phyloP scores from a whole-genome alignment of 1,140 invertebrate species.

The Reticulitermes speratus region DNA sequence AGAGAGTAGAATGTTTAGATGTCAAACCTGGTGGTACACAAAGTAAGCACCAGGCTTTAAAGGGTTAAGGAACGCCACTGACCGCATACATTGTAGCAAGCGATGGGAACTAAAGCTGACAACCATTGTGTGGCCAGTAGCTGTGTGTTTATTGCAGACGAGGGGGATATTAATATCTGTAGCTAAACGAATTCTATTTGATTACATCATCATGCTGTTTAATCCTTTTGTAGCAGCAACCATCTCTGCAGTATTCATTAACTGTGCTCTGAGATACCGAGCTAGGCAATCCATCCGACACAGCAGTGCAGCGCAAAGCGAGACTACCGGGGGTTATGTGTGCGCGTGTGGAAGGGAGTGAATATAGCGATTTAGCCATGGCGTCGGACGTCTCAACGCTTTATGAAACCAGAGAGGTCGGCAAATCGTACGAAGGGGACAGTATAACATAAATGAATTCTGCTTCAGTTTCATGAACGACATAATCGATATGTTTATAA shows the following conservation, averaged over 20 bases:
- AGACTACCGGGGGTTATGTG: not conserved
- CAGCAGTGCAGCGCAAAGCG: not conserved
- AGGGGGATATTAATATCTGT: not conserved
- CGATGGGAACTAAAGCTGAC: too few species aligned
- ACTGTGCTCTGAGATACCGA: not conserved
- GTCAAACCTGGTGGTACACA: too few species aligned
- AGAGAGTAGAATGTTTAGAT: too few species aligned
- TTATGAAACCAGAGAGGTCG: not conserved
- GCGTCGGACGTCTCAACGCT: not conserved
- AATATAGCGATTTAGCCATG: not conserved
- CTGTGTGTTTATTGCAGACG: not conserved
- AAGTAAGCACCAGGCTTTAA: too few species aligned
- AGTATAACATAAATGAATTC: too few species aligned
- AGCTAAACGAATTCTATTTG: slow-evolving; percentile 7
- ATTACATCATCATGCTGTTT: slow-evolving; percentile 7
- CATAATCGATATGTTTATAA: too few species aligned
- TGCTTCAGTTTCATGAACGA: too few species aligned
- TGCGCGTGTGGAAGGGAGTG: not conserved
- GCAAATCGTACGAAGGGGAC: not conserved
- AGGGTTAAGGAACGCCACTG: too few species aligned
- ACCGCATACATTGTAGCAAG: too few species aligned
- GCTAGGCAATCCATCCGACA: not conserved
- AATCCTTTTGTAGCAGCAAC: not conserved
- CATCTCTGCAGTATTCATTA: not conserved
- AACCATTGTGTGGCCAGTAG: not conserved